These are phyloP conservation scores for Neoaliturus tenellus DNA, from an alignment of 2,888 invertebrate genomes.

Conservation along the genomic window DNA sequence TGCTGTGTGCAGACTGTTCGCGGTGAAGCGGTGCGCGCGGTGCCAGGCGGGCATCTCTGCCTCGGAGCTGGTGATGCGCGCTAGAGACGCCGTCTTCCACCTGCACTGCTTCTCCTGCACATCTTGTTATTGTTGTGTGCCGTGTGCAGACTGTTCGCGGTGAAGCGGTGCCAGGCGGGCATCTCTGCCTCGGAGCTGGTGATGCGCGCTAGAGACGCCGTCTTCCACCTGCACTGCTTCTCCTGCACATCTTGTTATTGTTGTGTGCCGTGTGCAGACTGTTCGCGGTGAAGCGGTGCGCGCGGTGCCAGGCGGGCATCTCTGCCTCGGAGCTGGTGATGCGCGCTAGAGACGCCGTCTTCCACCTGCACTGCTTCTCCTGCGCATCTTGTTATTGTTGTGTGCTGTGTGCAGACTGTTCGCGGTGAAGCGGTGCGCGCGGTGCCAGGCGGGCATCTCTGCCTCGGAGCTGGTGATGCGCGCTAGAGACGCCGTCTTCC, in stretches of 20 bases:
- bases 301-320: slow-evolving; percentile 90
- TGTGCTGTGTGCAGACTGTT: slow-evolving; percentile 92
- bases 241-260: too few relatives aligned
- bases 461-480: slow-evolving; percentile 95
- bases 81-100: slow-evolving; percentile 91
- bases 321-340: slow-evolving; percentile 93
- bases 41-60: slow-evolving; percentile 91
- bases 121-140: too few relatives aligned
- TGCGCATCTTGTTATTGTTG: slow-evolving; percentile 77
- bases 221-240: too few relatives aligned
- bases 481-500: slow-evolving; percentile 91
- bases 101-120: slow-evolving; percentile 92
- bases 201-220: too few relatives aligned
- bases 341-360: slow-evolving; percentile 91
- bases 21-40: slow-evolving; percentile 89
- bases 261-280: slow-evolving; percentile 84
- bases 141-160: too few relatives aligned
- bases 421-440: slow-evolving; percentile 89
- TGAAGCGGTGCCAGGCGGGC: too few relatives aligned
- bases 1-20: too few relatives aligned
- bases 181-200: too few relatives aligned
- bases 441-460: slow-evolving; percentile 90
- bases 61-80: slow-evolving; percentile 94
- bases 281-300: slow-evolving; percentile 91
- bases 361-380: slow-evolving; percentile 93